phyloP scores from a whole-genome alignment of 2,888 invertebrate genomes.

The Kryphioiulus occultus region DNA sequence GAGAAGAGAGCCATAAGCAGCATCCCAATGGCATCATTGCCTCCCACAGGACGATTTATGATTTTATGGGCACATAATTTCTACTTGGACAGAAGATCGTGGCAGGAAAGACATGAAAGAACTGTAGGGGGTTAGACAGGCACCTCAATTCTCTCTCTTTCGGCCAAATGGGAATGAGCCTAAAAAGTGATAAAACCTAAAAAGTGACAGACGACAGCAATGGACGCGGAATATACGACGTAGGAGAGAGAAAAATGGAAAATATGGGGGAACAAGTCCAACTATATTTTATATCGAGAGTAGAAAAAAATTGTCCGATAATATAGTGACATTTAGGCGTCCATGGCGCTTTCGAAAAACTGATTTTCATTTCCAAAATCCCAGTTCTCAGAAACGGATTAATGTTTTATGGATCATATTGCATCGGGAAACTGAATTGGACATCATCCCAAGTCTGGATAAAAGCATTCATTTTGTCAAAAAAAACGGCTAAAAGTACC shows the following conservation, averaged over 20 bases:
- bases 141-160: slow-evolving; percentile 39
- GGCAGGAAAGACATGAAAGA: slow-evolving; percentile 46
- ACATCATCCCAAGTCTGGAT: background rate
- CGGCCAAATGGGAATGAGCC: slow-evolving; percentile 40
- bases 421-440: slow-evolving; percentile 14
- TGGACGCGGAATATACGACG: slow-evolving; percentile 39
- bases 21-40: slow-evolving; percentile 8
- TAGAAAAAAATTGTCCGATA: slow-evolving; percentile 9
- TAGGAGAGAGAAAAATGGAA: slow-evolving; percentile 18
- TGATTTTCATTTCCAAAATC: slow-evolving; percentile 39
- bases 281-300: slow-evolving; percentile 40
- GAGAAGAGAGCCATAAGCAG: slow-evolving; percentile 35
- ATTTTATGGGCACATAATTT: slow-evolving; percentile 47
- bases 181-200: slow-evolving; percentile 41
- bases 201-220: slow-evolving; percentile 43
- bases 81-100: slow-evolving; percentile 44
- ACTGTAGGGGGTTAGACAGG: slow-evolving; percentile 45
- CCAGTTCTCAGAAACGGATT: slow-evolving; percentile 20
- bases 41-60: slow-evolving; percentile 49
- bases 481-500: background rate
- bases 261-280: background rate
- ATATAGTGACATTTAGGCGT: background rate
- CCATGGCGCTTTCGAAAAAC: background rate
- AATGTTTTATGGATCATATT: slow-evolving; percentile 40
- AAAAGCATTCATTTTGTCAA: background rate